Conservation (phyloP, 2,888 invertebrate species). For the Dasysyrphus albostriatus region DNA sequence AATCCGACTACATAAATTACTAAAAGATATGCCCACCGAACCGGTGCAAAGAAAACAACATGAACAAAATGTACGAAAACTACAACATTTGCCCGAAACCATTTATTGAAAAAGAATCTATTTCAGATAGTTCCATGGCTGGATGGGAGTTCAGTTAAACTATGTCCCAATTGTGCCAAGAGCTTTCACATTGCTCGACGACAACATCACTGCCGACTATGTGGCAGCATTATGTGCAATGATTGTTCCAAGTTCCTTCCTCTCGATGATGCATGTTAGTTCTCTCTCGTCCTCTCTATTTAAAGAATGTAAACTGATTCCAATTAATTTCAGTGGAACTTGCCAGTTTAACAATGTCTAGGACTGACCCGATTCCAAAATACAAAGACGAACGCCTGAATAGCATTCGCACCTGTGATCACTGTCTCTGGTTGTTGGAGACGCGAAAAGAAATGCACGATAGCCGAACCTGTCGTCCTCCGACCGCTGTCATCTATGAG, state of each 20-base stretch:
- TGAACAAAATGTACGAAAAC: conserved; percentile 85
- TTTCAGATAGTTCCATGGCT: conserved; percentile 93
- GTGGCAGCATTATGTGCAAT: conserved; percentile 96
- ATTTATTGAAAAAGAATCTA: not conserved
- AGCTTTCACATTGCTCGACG: conserved; percentile 94
- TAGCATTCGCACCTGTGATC: conserved; percentile 88
- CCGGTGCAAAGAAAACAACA: conserved; percentile 89
- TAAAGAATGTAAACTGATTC: not conserved
- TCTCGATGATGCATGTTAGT: conserved; percentile 90
- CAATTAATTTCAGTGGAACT: conserved; percentile 78
- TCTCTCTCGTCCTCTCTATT: not conserved
- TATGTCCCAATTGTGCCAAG: conserved; percentile 96
- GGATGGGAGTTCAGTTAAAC: conserved; percentile 93
- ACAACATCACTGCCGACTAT: conserved; percentile 98
- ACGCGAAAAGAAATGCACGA: conserved; percentile 91
- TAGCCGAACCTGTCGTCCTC: conserved; percentile 91
- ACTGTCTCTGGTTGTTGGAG: conserved; percentile 92
- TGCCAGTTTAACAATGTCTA: conserved; percentile 80
- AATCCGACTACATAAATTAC: conserved; percentile 95
- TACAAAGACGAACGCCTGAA: conserved; percentile 84
- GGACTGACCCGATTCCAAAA: conserved; percentile 79
- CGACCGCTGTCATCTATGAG: conserved; percentile 92
- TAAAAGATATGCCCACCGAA: conserved; percentile 91
- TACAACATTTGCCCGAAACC: not conserved
- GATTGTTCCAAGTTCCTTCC: conserved; percentile 95